Conservation (phyloP, 2,888 invertebrate species). For the Brachyopa scutellaris region DNA sequence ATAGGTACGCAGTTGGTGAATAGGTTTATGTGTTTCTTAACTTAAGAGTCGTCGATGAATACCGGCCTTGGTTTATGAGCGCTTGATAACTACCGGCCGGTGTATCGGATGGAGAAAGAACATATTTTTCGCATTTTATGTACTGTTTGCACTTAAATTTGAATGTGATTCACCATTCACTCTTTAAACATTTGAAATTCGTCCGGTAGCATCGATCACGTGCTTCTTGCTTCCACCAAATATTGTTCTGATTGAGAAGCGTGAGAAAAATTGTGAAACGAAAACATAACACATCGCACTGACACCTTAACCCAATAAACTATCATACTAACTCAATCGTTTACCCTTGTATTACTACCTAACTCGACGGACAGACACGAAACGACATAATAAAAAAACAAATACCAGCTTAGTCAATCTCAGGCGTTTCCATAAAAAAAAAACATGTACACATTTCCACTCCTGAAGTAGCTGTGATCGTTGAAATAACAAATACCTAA, state of each 20-base stretch:
- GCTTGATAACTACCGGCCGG: no score
- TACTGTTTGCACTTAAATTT: no score
- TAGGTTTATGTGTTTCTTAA: no score
- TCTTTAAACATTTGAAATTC: no score
- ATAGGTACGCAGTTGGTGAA: no score
- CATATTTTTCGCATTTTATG: no score
- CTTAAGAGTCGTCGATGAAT: no score
- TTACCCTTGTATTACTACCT: background rate
- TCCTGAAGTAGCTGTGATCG: slow-evolving; percentile 69
- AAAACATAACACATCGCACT: slow-evolving; percentile 6
- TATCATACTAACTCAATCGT: slow-evolving; percentile 7
- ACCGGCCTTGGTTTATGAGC: no score
- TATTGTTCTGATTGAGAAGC: slow-evolving; percentile 40
- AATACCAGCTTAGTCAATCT: slow-evolving; percentile 14
- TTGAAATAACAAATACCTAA: slow-evolving; percentile 64
- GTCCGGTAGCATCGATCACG: no score
- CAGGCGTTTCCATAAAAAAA: slow-evolving; percentile 8
- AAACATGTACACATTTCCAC: slow-evolving; percentile 15
- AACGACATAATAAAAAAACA: slow-evolving; percentile 52
- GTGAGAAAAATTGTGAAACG: slow-evolving; percentile 31
- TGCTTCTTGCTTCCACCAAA: background rate
- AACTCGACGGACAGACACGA: slow-evolving; percentile 10
- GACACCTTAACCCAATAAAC: slow-evolving; percentile 47
- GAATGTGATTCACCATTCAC: no score
- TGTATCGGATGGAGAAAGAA: no score